Evolutionary conservation across 2,888 invertebrate species (phyloP).

Genomic region (Drosophila maculinotata): DNA sequence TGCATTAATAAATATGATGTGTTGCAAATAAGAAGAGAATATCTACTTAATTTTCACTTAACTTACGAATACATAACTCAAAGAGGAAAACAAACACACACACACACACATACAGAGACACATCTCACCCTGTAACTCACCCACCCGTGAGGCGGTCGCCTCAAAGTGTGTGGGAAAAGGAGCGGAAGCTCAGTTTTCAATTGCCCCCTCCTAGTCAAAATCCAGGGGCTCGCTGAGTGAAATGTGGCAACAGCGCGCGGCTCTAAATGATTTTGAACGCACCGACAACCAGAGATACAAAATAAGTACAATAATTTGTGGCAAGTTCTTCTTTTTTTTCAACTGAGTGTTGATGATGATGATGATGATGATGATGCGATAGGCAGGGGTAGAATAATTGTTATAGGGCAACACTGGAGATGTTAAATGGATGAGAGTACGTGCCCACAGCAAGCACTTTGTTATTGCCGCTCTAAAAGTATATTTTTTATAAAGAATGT

Average conservation of each 20-base stretch:
- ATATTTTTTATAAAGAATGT: conserved; percentile 1
- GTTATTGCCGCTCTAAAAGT: conserved; percentile 21
- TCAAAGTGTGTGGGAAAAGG: conserved; percentile 26
- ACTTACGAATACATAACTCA: conserved; percentile 39
- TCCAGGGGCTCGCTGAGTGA: conserved; percentile 41
- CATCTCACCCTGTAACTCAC: conserved; percentile 5
- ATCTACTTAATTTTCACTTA: conserved; percentile 46
- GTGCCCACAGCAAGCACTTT: conserved; percentile 46
- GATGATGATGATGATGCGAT: conserved; percentile 31
- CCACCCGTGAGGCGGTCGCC: conserved; percentile 3
- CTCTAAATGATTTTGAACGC: conserved; percentile 46
- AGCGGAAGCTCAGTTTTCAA: conserved; percentile 40
- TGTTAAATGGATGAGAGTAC: conserved; percentile 11
- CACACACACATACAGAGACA: conserved; percentile 12
- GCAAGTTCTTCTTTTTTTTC: conserved; percentile 19
- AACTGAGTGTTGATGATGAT: conserved; percentile 32
- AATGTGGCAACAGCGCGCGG: conserved; percentile 61
- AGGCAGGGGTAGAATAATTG: conserved; percentile 38
- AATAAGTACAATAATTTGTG: conserved; percentile 60
- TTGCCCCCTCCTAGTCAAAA: conserved; percentile 12
- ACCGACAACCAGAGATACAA: conserved; percentile 48
- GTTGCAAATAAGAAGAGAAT: too few relatives aligned
- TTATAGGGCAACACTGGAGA: conserved; percentile 21
- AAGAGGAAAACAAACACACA: conserved; percentile 16
- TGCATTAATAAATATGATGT: too few relatives aligned